Evolutionary conservation across 2,888 invertebrate genomes (phyloP).

Genomic region (Calameuta pallipes): DNA sequence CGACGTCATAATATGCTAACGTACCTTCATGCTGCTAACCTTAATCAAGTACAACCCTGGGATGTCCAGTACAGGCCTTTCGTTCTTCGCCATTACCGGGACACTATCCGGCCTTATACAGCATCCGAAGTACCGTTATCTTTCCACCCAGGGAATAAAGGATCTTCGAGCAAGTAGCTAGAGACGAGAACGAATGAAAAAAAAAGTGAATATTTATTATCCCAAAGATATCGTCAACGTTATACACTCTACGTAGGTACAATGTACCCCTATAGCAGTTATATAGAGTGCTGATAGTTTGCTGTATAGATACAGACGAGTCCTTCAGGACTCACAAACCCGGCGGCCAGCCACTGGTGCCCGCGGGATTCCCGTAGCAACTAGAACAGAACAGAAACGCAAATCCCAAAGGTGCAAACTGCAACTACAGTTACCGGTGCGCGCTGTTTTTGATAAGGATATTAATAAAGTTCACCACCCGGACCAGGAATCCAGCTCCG

Average conservation of each 20-base stretch:
- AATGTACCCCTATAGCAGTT: background rate
- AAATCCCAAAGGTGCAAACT: conserved; percentile 36
- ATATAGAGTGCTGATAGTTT: conserved; percentile 46
- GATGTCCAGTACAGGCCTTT: conserved; percentile 20
- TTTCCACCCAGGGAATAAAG: background rate
- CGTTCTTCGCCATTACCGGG: background rate
- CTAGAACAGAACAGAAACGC: conserved; percentile 21
- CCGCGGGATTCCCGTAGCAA: conserved; percentile 50
- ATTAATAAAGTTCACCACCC: conserved; percentile 57
- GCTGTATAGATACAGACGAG: conserved; percentile 52
- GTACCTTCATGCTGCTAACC: conserved; percentile 36
- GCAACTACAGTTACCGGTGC: conserved; percentile 47
- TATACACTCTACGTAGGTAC: background rate
- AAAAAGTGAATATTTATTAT: background rate
- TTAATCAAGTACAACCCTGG: conserved; percentile 50
- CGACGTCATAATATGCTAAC: conserved; percentile 51
- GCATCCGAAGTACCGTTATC: background rate
- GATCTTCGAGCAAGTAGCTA: background rate
- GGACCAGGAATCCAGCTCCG: conserved; percentile 8
- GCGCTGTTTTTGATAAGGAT: conserved; percentile 58
- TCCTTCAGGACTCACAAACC: conserved; percentile 60
- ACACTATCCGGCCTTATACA: background rate
- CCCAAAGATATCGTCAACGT: background rate
- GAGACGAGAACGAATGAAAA: background rate
- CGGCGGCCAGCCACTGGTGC: conserved; percentile 51